A percentile compares a stretch with the other conserved stretches of the same genome.
These are phyloP conservation scores for Euplagia quadripunctaria DNA, from an alignment of 2,888 invertebrate genomes.

Conservation along the genomic window DNA sequence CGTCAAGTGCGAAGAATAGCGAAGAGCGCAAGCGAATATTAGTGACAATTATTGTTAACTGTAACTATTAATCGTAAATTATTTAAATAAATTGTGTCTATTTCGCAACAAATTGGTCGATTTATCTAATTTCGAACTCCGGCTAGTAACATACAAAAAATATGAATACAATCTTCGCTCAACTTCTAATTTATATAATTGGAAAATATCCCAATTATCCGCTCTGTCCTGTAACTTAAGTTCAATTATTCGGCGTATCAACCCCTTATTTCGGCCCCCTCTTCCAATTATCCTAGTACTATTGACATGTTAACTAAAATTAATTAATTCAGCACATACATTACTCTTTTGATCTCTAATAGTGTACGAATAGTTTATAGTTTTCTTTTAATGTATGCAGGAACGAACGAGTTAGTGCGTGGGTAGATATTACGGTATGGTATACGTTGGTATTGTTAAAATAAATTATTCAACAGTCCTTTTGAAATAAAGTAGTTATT, in stretches of 20 bases:
- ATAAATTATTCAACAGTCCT: not conserved
- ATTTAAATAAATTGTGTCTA: too few species aligned
- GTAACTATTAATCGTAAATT: too few species aligned
- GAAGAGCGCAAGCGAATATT: too few species aligned
- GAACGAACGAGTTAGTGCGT: not conserved
- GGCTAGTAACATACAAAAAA: too few species aligned
- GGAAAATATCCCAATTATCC: not conserved
- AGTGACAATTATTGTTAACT: too few species aligned
- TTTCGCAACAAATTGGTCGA: too few species aligned
- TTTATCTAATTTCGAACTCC: too few species aligned
- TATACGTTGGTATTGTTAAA: not conserved
- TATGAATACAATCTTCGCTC: too few species aligned
- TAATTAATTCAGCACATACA: conserved; percentile 65
- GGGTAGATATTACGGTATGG: not conserved
- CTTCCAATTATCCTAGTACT: conserved; percentile 64
- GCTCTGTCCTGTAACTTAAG: conserved; percentile 14
- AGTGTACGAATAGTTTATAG: conserved; percentile 36
- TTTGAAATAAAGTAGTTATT: too few species aligned
- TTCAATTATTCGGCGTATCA: conserved; percentile 43
- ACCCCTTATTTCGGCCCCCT: conserved; percentile 58
- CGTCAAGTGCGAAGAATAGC: too few species aligned
- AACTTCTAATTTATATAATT: too few species aligned
- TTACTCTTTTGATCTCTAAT: conserved; percentile 58
- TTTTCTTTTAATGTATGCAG: not conserved
- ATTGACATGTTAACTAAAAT: conserved; percentile 56